Evolutionary conservation across 2,797 vertebrate species (phyloP), one percentile per base, ranked within the genome.

Genomic region (Spinus olivaceus): DNA sequence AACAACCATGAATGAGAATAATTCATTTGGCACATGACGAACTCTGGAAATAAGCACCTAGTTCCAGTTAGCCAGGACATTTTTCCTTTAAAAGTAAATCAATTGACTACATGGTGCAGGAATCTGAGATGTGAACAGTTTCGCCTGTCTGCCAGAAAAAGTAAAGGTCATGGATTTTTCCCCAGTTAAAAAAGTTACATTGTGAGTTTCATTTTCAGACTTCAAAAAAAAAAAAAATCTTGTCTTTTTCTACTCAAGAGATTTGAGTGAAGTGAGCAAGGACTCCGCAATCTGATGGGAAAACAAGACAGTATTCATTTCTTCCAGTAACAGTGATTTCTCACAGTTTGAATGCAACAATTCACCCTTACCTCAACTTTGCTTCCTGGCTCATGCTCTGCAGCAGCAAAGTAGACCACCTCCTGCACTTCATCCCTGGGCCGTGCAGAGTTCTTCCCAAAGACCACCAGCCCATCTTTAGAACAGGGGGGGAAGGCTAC

Each of bases 361-460:
- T 27, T 61, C 47, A 71, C 17, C 64, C 97, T 97, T 95, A 98
- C 98, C 98, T 98, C 97, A 35, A 98, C 97, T 96, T 98, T 98
- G 95, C 97, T 98, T 83, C 97, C 98, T 0, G 97, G 95, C 25
- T 97, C 97, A 4, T 98, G 97, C 59, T 90, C 73, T 30, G 96
- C 94, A 1, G 97, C 94, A 3, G 98, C 83, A 42, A 98, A 97
- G 92, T 98, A 98, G 60, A 98, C 97, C 19, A 98, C 97, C 87
- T 98, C 98, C 81, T 98, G 98, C 1, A 98, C 98, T 86, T 98
- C 98, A 89, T 98, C 98, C 90, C 98, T 94, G 46, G 98, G 98
- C 37, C 98, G 97, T 18, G 98, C 98, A 33, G 98, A 98, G 81
- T 98, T 98, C 88, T 98, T 98, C 21, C 98, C 98, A 94, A 98